These are phyloP conservation scores for Temnothorax curvispinosus DNA, from an alignment of 1,140 invertebrate genomes.

Conservation along the genomic window DNA sequence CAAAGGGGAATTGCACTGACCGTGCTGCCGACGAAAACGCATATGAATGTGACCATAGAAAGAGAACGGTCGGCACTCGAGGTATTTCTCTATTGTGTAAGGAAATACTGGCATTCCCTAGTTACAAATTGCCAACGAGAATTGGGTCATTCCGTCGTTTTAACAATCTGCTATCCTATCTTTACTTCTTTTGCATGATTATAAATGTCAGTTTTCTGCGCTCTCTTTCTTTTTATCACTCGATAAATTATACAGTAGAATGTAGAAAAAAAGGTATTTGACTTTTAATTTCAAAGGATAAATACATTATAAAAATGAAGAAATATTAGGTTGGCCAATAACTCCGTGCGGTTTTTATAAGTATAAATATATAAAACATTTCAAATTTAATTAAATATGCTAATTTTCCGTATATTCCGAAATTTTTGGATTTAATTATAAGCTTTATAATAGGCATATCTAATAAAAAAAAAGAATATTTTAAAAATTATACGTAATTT, in stretches of 20 bases:
- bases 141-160: slow-evolving; percentile 45
- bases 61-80: slow-evolving; percentile 47
- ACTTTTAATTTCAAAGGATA: slow-evolving; percentile 14
- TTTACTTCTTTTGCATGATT: slow-evolving; percentile 27
- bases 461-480: background rate
- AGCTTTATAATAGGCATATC: background rate
- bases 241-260: background rate
- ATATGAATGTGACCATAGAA: slow-evolving; percentile 41
- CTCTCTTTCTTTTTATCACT: background rate
- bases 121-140: slow-evolving; percentile 51
- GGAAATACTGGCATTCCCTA: slow-evolving; percentile 46
- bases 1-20: slow-evolving; percentile 62
- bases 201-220: background rate
- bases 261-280: background rate
- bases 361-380: too few relatives aligned
- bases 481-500: background rate
- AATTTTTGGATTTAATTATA: background rate
- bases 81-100: slow-evolving; percentile 67
- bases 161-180: slow-evolving; percentile 24
- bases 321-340: too few relatives aligned
- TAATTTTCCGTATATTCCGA: background rate
- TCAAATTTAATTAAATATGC: background rate
- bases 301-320: background rate
- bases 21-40: slow-evolving; percentile 53
- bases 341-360: too few relatives aligned